phyloP scores from a whole-genome alignment of 2,888 invertebrate genomes.

The Julus scandinavius region DNA sequence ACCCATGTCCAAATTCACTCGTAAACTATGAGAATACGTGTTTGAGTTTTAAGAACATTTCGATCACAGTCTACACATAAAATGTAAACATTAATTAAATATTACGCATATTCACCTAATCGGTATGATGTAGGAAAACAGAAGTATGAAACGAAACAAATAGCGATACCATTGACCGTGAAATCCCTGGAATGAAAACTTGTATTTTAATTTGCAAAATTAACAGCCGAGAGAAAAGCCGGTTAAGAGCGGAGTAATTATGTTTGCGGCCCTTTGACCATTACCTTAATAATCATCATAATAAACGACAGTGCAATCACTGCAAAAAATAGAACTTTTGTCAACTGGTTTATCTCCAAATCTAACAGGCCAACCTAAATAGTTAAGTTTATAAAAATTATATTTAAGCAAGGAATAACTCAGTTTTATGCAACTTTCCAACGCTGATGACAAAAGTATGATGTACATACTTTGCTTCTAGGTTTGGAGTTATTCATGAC shows the following conservation, averaged over 20 bases:
- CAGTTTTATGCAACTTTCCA: neutral
- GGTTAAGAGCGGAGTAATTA: constrained; percentile 68
- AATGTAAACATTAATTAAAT: no score
- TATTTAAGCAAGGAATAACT: neutral
- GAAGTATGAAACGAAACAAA: constrained; percentile 93
- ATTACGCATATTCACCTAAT: constrained; percentile 75
- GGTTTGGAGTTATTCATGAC: constrained; percentile 99
- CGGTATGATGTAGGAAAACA: constrained; percentile 99
- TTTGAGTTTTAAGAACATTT: no score
- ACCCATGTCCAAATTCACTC: constrained; percentile 99
- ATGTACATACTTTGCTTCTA: constrained; percentile 81
- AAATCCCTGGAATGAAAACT: constrained; percentile 74
- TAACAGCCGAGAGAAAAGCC: neutral
- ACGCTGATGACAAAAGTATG: neutral
- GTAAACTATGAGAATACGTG: constrained; percentile 79
- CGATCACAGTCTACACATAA: no score
- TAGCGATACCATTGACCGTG: constrained; percentile 96
- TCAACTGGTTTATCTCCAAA: constrained; percentile 95
- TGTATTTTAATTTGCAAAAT: neutral
- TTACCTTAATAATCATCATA: constrained; percentile 91
- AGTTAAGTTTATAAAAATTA: no score
- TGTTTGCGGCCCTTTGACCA: no score
- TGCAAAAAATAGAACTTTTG: constrained; percentile 92
- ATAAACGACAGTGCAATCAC: constrained; percentile 90
- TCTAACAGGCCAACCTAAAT: constrained; percentile 82